phyloP scores from a whole-genome alignment of 30 jellyfish, hydroid and myxozoan species.

The Turritopsis dohrnii region DNA sequence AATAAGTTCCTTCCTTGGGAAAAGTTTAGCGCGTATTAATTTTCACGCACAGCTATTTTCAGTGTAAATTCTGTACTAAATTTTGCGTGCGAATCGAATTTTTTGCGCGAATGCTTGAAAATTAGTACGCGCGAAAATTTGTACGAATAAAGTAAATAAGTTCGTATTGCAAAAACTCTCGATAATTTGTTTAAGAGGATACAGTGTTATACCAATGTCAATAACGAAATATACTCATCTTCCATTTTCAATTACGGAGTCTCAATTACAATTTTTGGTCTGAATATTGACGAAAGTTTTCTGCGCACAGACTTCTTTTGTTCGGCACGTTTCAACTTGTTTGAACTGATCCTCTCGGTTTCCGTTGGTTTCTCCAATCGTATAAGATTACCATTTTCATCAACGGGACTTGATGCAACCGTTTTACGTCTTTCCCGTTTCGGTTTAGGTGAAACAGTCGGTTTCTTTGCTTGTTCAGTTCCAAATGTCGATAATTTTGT shows the following conservation, averaged over 20 bases:
- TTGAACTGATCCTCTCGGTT: not conserved
- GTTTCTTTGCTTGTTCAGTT: not conserved
- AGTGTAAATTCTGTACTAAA: no score
- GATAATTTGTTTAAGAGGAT: no score
- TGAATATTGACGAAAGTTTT: conserved; percentile 60
- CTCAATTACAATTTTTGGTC: conserved; percentile 25
- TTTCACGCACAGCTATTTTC: no score
- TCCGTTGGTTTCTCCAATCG: not conserved
- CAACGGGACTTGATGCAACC: not conserved
- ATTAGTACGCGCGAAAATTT: no score
- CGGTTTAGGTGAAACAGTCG: not conserved
- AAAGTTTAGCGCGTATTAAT: no score
- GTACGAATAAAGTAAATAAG: no score
- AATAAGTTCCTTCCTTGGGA: no score
- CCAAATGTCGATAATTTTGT: conserved; percentile 6
- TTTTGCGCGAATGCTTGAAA: no score
- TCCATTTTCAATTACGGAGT: not conserved
- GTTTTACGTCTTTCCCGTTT: not conserved
- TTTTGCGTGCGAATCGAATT: no score
- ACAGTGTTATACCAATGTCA: not conserved
- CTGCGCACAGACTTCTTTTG: conserved; percentile 72
- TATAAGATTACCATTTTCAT: not conserved
- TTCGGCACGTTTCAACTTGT: conserved; percentile 56
- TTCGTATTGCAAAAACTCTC: no score
- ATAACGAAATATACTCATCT: no score